Base-by-base conservation (phyloP, 2,797 vertebrate species). In the Micropoecilia bifurca region DNA sequence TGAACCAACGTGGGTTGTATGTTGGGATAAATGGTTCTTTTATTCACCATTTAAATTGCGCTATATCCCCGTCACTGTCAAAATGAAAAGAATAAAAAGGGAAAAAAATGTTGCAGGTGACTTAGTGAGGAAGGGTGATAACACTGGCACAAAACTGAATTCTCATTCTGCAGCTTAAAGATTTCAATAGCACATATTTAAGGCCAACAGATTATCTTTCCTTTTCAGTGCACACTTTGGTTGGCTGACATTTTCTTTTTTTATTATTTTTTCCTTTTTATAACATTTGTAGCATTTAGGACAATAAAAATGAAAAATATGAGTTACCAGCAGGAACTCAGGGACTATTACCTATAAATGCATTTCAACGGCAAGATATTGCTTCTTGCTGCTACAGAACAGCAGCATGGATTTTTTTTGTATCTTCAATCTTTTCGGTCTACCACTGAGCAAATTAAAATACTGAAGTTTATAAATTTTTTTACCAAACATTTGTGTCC, bases 11-110 rank as follows among this genome's bases (percentile, higher is more conserved):
- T 83, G 77, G 84, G 74, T 50, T 82, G 83, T 75, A 86, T 87
- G 81, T 89, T 81, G 75, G 79, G 71, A 87, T 87, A 91, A 91
- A 85, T 90, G 83, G 75, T 80, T 90, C 78, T 71, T 80, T 91
- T 84, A 77, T 81, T 83, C 48, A 80, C 73, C 76, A 87, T 87
- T 83, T 83, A 80, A 91, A 90, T 77, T 77, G 85, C 22, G 36
- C 69, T 88, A 76, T 82, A 61, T 84, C 71, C 69, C 76, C 77
- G 79, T 86, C 85, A 91, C 72, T 79, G 41, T 66, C 3, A 79
- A 73, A 85, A 80, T 33, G 79, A 85, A 39, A 16, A 72, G 6
- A 12, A 80, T n/a, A n/a, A 77, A 80, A 77, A 79, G 63, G 84
- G 84, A 86, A 69, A 73, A 39, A 66, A 85, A 74, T 68, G 36